Evolutionary conservation across 2,888 invertebrate genomes (phyloP).

Genomic region (Tipula vernalis): DNA sequence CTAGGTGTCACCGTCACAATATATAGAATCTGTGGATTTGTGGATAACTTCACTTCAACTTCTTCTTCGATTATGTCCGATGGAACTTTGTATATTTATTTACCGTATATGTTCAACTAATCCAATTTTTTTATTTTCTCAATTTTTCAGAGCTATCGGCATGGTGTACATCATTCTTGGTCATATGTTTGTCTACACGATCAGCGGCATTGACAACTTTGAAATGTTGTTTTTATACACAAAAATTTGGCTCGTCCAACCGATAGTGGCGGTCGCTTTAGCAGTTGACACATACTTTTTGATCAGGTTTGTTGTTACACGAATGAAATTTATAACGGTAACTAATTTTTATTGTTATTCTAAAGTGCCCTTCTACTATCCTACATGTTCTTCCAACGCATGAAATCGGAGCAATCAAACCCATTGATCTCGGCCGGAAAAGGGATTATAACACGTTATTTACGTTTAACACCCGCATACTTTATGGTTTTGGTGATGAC

Average conservation of each 20-base stretch:
- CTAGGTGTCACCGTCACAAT: too few relatives aligned
- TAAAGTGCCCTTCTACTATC: slow-evolving; percentile 17
- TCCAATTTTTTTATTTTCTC: not conserved
- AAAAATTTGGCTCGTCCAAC: slow-evolving; percentile 29
- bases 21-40: too few relatives aligned
- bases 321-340: too few relatives aligned
- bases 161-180: slow-evolving; percentile 45
- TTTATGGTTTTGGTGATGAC: slow-evolving; percentile 33
- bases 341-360: not conserved
- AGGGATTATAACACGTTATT: slow-evolving; percentile 29
- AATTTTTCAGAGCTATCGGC: slow-evolving; percentile 25
- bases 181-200: slow-evolving; percentile 37
- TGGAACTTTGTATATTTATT: too few relatives aligned
- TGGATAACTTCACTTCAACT: too few relatives aligned
- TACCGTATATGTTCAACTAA: not conserved
- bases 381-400: slow-evolving; percentile 18
- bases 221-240: slow-evolving; percentile 27
- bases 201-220: slow-evolving; percentile 32
- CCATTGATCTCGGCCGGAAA: slow-evolving; percentile 13
- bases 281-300: slow-evolving; percentile 40
- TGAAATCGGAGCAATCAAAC: slow-evolving; percentile 16
- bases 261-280: slow-evolving; percentile 35
- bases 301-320: too few relatives aligned
- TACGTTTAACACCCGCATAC: slow-evolving; percentile 38
- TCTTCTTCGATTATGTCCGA: too few relatives aligned